Evolutionary conservation across 1,140 invertebrate genomes (phyloP).

Genomic region (Bombyx mandarina): DNA sequence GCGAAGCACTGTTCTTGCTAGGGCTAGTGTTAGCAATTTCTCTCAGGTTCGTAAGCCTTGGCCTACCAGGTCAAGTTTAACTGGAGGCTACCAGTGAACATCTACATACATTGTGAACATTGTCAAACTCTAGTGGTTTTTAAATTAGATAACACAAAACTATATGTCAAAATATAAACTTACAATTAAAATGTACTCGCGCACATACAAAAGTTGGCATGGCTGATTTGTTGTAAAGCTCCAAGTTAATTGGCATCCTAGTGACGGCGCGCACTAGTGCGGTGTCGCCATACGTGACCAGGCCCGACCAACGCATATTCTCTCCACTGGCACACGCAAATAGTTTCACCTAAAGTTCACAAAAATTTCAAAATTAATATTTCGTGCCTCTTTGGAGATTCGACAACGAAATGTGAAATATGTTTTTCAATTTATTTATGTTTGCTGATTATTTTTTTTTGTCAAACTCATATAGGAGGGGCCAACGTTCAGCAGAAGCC

Average conservation of each 20-base stretch:
- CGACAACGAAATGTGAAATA: background rate
- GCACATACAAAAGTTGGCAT: constrained; percentile 38
- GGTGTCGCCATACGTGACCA: constrained; percentile 52
- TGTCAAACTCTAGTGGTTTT: too few species aligned
- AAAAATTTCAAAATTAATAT: background rate
- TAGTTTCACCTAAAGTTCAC: constrained; percentile 24
- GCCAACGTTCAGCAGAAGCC: background rate
- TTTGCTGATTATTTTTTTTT: background rate
- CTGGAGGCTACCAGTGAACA: too few species aligned
- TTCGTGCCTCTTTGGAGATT: background rate
- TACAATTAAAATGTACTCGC: constrained; percentile 37
- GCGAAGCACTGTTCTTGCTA: too few species aligned
- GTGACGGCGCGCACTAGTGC: constrained; percentile 39
- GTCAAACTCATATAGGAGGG: background rate
- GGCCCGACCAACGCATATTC: constrained; percentile 38
- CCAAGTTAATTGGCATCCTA: constrained; percentile 24
- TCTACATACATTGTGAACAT: too few species aligned
- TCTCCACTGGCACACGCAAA: constrained; percentile 28
- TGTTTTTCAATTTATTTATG: background rate
- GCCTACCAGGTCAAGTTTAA: too few species aligned
- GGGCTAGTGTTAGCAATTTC: too few species aligned
- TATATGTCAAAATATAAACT: constrained; percentile 6
- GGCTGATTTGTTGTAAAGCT: constrained; percentile 34
- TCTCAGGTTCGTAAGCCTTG: too few species aligned
- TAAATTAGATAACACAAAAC: too few species aligned